Evolutionary conservation across 2,113 vertebrate species (phyloP).

Genomic region (Hylia prasina): DNA sequence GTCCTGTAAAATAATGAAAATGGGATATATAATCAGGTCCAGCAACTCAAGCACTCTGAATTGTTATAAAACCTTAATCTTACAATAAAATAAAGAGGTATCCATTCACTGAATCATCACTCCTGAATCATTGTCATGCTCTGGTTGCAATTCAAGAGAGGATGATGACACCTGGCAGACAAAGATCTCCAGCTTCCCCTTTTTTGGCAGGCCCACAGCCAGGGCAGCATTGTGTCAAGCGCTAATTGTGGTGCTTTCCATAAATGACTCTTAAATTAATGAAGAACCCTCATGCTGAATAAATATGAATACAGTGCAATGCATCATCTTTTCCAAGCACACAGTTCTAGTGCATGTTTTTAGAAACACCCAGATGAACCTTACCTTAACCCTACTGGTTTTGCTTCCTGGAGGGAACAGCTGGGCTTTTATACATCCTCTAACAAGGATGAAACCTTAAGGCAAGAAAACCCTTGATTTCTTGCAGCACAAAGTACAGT

Average conservation of each 20-base stretch:
- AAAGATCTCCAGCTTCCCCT: background rate
- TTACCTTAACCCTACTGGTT: background rate
- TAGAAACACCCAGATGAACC: background rate
- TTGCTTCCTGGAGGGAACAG: background rate
- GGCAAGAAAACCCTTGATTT: background rate
- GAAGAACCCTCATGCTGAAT: background rate
- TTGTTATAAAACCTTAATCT: background rate
- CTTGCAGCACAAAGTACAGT: background rate
- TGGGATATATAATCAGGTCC: background rate
- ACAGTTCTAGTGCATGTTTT: background rate
- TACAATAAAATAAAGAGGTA: background rate
- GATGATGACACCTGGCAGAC: background rate
- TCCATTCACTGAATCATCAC: background rate
- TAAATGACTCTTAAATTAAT: background rate
- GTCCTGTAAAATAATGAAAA: background rate
- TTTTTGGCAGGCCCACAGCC: fast-evolving
- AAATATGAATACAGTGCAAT: background rate
- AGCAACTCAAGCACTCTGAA: background rate
- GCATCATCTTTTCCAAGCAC: background rate
- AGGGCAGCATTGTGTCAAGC: background rate
- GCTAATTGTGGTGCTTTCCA: background rate
- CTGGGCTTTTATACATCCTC: background rate
- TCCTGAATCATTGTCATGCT: background rate
- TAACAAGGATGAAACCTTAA: background rate
- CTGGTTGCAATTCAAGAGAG: background rate